Conservation (phyloP, 2,888 invertebrate genomes). For the Dasypolia templi region DNA sequence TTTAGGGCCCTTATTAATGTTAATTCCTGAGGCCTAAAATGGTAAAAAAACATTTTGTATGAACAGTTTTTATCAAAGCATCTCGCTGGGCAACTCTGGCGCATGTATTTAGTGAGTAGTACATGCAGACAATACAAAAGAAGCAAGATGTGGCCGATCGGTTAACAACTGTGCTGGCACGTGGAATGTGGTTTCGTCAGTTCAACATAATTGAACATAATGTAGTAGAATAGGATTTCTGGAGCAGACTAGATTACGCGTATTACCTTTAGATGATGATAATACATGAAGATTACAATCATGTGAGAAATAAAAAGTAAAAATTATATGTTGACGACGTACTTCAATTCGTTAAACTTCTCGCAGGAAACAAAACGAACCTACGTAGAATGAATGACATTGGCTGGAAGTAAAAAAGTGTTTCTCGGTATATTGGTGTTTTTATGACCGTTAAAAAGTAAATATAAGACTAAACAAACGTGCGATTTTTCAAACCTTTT, state of each 20-base stretch:
- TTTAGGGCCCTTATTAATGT: not conserved
- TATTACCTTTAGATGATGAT: too few relatives aligned
- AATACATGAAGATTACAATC: not conserved
- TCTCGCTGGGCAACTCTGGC: constrained; percentile 44
- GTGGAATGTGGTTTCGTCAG: constrained; percentile 83
- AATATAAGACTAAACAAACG: not conserved
- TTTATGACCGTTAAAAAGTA: constrained; percentile 18
- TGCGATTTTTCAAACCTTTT: not conserved
- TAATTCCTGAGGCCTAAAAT: not conserved
- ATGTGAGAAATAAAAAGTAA: not conserved
- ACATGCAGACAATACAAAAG: constrained; percentile 67
- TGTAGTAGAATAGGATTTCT: constrained; percentile 68
- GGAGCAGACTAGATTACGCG: constrained; percentile 4
- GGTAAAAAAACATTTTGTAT: constrained; percentile 20
- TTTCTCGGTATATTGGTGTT: not conserved
- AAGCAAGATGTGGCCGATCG: constrained; percentile 63
- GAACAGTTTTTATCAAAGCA: constrained; percentile 28
- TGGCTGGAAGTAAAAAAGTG: not conserved
- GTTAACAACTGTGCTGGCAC: constrained; percentile 73
- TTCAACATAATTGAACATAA: constrained; percentile 73
- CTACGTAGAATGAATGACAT: not conserved
- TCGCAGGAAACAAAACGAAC: not conserved
- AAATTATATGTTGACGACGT: not conserved
- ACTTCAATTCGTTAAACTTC: too few relatives aligned
- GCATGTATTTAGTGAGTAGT: constrained; percentile 65